Evolutionary conservation across 2,888 invertebrate genomes (phyloP).

Genomic region (Eristalinus aeneus): DNA sequence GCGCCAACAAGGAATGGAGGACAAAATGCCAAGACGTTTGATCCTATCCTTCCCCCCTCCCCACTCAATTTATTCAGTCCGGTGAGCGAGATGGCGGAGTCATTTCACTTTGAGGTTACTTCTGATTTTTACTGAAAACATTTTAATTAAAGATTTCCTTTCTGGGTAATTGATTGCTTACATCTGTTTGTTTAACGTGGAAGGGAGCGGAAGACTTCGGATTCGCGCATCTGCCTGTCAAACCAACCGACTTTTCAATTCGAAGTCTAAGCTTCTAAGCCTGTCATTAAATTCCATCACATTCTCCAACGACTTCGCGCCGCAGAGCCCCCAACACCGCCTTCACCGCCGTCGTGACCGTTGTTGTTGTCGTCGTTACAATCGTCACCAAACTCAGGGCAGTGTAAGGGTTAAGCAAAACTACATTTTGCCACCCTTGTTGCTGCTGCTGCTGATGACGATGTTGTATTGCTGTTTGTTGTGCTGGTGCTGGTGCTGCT

Average conservation of each 20-base stretch:
- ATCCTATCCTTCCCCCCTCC: conserved; percentile 5
- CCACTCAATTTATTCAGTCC: too few species aligned
- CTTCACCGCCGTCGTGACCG: too few species aligned
- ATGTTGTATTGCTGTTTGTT: too few species aligned
- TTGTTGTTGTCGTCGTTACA: too few species aligned
- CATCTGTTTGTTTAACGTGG: conserved; percentile 37
- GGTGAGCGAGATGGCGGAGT: conserved; percentile 7
- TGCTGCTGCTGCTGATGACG: not conserved
- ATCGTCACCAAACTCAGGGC: too few species aligned
- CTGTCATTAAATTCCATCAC: conserved; percentile 50
- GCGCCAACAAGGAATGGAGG: conserved; percentile 19
- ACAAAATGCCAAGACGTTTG: conserved; percentile 39
- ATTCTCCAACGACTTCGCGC: not conserved
- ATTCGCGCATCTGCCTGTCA: conserved; percentile 6
- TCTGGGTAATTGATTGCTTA: conserved; percentile 65
- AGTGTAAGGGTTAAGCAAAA: conserved; percentile 31
- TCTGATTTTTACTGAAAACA: conserved; percentile 24
- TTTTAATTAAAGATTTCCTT: conserved; percentile 70
- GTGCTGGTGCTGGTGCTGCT: not conserved
- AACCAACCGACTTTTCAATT: conserved; percentile 12
- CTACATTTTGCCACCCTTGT: not conserved
- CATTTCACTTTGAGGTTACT: conserved; percentile 26
- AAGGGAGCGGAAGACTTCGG: not conserved
- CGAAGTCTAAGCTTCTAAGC: conserved; percentile 47
- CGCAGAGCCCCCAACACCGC: too few species aligned